Evolutionary conservation across 1,140 invertebrate species (phyloP), one percentile per base, ranked within the genome.

Genomic region (Lineus longissimus): DNA sequence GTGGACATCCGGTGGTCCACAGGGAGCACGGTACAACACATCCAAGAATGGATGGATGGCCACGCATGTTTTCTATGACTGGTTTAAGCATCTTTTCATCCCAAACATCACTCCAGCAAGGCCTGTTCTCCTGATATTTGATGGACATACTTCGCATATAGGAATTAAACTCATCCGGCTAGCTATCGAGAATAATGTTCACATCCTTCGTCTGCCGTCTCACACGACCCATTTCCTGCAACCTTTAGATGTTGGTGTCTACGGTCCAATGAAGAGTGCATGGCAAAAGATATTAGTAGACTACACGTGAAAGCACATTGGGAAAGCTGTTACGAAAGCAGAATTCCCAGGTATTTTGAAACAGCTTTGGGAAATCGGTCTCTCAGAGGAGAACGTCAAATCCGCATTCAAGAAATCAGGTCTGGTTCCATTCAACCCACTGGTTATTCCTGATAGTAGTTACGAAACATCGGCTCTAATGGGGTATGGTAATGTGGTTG

Each of bases 71-170:
- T 66, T 51, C 55, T 22, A 45, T n/a, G 61, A 66, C 43, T 66
- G 61, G 65, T 63, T 66, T 27, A 22, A 57, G 33, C 27, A 63
- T 27, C n/a, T 63, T 2, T 66, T 66, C 59, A 27, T 66, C n/a
- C 54, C 29, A 51, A 31, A 61, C 15, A 36, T 36, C 33, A 36
- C 33, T 15, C 33, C 33, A 19, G 22, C 19, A 27, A 61, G 43
- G 33, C 40, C 64, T 17, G 61, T 40, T n/a, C 45, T 65, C 23
- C 41, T 65, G 22, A 62, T 65, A 40, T 61, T 61, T 62, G 64
- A 65, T 55, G 59, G 59, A 25, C 64, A 54, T 36, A 54, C 60
- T 22, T 51, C 27, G 2, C 59, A 36, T 15, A 36, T 36, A 36
- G 33, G 33, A 36, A 36, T 36, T 36, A 36, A 36, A 36, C 33